Percentiles rank a stretch among this genome's conserved stretches.
These are phyloP conservation scores for Hyposoter didymator DNA, from an alignment of 2,888 invertebrate genomes.

Conservation along the genomic window DNA sequence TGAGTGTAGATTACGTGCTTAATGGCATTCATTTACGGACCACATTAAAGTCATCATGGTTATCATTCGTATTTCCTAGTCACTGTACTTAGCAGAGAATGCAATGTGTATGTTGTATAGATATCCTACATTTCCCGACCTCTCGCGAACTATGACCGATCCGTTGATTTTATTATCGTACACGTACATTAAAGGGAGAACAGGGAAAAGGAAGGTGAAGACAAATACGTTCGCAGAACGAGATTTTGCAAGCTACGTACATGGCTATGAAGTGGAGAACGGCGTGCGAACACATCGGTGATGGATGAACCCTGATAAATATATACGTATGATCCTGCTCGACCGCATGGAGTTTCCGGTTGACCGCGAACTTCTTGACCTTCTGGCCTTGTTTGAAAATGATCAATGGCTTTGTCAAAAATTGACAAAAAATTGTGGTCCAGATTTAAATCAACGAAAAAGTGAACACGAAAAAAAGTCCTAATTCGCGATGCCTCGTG, in stretches of 20 bases:
- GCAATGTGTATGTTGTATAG: neutral
- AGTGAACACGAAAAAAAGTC: neutral
- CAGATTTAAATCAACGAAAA: neutral
- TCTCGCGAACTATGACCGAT: conserved; percentile 37
- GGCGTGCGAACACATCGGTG: conserved; percentile 42
- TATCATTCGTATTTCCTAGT: neutral
- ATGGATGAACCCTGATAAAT: conserved; percentile 20
- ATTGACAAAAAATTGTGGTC: neutral
- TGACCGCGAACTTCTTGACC: conserved; percentile 37
- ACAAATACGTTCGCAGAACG: conserved; percentile 32
- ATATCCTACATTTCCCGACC: conserved; percentile 9
- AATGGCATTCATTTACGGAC: conserved; percentile 19
- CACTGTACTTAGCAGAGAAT: neutral
- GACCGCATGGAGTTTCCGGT: conserved; percentile 36
- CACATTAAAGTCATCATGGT: neutral
- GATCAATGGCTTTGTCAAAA: conserved; percentile 12
- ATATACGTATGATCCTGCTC: conserved; percentile 22
- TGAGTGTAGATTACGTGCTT: neutral
- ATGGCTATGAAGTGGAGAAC: conserved; percentile 14
- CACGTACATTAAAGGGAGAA: conserved; percentile 21
- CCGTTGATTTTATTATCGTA: conserved; percentile 28
- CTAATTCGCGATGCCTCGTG: neutral
- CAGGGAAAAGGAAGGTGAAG: neutral
- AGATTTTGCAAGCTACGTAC: conserved; percentile 17
- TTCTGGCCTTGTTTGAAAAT: conserved; percentile 25